Conservation (phyloP, 2,888 invertebrate species). For the Limnephilus lunatus region DNA sequence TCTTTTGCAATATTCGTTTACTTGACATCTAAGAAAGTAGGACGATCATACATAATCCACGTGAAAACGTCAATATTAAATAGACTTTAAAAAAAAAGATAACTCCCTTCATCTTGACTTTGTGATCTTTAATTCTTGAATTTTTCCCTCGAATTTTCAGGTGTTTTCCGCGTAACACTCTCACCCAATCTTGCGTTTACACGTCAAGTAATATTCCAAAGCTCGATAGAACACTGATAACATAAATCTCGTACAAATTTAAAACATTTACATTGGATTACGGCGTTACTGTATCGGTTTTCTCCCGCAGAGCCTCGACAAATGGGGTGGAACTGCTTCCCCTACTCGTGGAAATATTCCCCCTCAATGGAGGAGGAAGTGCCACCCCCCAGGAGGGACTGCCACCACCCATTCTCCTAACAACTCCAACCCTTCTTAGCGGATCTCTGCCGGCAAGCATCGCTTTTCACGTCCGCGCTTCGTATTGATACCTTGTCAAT, state of each 20-base stretch:
- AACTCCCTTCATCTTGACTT: background rate
- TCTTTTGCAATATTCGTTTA: background rate
- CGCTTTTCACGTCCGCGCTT: slow-evolving; percentile 40
- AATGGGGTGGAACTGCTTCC: slow-evolving; percentile 50
- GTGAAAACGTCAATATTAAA: background rate
- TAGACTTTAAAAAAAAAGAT: background rate
- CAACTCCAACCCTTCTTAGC: slow-evolving; percentile 24
- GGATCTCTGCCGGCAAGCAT: slow-evolving; percentile 20
- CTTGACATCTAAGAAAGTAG: background rate
- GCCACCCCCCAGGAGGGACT: background rate
- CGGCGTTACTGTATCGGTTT: slow-evolving; percentile 35
- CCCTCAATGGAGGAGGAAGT: background rate
- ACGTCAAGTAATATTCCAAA: slow-evolving; percentile 11
- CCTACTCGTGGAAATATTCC: slow-evolving; percentile 14
- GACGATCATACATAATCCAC: background rate
- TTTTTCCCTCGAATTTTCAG: background rate
- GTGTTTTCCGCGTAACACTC: slow-evolving; percentile 8
- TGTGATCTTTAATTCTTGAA: background rate
- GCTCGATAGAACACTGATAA: slow-evolving; percentile 32
- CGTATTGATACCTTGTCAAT: slow-evolving; percentile 62
- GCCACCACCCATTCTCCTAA: slow-evolving; percentile 28
- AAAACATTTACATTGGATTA: slow-evolving; percentile 46
- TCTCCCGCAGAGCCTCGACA: slow-evolving; percentile 30
- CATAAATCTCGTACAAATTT: slow-evolving; percentile 50
- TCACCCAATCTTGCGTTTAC: background rate